Evolutionary conservation across 2,888 invertebrate species (phyloP), one percentile per base, ranked within the genome.

Genomic region (Philonicus albiceps): DNA sequence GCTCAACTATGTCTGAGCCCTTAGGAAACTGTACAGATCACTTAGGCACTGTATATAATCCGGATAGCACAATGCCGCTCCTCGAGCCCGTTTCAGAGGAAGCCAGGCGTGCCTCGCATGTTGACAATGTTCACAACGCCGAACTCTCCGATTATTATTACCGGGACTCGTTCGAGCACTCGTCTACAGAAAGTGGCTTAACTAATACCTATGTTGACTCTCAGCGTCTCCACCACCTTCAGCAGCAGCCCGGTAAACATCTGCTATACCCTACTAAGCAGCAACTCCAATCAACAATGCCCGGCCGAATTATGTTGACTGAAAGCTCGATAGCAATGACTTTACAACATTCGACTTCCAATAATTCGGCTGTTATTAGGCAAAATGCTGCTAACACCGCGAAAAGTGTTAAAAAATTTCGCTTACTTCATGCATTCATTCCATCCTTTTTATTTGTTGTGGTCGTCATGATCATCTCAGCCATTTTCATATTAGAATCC

Each of bases 1-100:
- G 97, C 88, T 96, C 97, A 86, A 96, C 96, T 90, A 96, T 97
- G 93, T 96, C 96, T 88, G 96, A 96, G 89, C 95, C 95, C 8
- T 90, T 94, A 88, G 94, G 94, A 91, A 90, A 90, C 90, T 89
- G 91, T 90, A 89, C 89, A 74, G 91, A 90, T 88, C 89, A 89
- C 88, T 88, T 89, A 88, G 89, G 89, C 88, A 90, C 90, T 87
- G 93, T 93, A 40, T 94, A 93, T 89, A 94, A 93, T 88, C 94
- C 94, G 88, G 95, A 95, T 91, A 94, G 94, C 89, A 92, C 93
- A 84, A 90, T 93, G 87, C 93, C 94, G 87, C 93, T 94, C 88
- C 93, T 95, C 90, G 95, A 96, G 90, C 94, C 96, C 4, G 94
- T 95, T 83, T 94, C 94, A 89, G 96, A 96, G 92, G 96, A 96